phyloP scores from a whole-genome alignment of 2,888 invertebrate species.

The Plemyria rubiginata region DNA sequence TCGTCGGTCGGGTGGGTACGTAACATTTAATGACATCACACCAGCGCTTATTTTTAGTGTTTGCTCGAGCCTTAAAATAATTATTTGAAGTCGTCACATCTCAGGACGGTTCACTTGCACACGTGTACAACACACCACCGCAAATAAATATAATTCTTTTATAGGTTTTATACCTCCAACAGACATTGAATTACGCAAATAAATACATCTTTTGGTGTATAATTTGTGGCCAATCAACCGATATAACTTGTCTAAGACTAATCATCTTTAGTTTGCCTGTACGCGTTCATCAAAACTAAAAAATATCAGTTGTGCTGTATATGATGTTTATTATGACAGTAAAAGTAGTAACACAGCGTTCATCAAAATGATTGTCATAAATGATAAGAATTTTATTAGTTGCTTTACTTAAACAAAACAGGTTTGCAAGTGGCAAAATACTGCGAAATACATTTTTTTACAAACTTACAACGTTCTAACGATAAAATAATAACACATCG shows the following conservation, averaged over 20 bases:
- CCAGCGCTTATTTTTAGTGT: constrained; percentile 73
- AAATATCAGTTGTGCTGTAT: too few species aligned
- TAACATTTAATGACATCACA: constrained; percentile 82
- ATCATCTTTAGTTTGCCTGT: too few species aligned
- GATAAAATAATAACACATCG: too few species aligned
- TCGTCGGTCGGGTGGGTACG: constrained; percentile 58
- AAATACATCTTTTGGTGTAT: neutral
- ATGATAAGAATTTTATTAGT: neutral
- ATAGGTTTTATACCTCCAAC: constrained; percentile 19
- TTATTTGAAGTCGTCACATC: constrained; percentile 66
- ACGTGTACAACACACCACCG: constrained; percentile 41
- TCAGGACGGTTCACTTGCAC: constrained; percentile 56
- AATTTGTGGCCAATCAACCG: neutral
- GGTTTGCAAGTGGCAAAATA: neutral
- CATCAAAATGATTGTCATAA: neutral
- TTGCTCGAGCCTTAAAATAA: constrained; percentile 76
- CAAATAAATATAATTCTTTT: constrained; percentile 35
- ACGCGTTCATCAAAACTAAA: too few species aligned
- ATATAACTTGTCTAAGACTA: neutral
- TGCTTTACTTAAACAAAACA: neutral
- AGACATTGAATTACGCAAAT: constrained; percentile 20
- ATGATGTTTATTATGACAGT: too few species aligned
- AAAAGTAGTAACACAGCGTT: neutral
- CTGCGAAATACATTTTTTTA: neutral
- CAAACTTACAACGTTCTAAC: neutral